Conservation (phyloP, 2,888 invertebrate genomes). For the Laothoe populi region DNA sequence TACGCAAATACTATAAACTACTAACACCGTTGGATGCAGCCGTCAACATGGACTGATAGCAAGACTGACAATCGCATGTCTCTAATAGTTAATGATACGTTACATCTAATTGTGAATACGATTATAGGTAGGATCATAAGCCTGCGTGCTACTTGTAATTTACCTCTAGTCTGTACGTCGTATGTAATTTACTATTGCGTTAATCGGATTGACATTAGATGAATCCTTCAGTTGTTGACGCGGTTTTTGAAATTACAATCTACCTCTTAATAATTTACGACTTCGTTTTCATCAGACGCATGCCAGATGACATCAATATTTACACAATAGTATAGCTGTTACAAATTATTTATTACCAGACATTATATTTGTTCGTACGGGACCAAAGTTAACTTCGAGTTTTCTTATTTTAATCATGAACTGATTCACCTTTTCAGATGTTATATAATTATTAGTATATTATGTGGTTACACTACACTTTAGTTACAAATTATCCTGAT, state of each 20-base stretch:
- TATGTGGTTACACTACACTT: slow-evolving; percentile 36
- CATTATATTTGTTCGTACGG: slow-evolving; percentile 48
- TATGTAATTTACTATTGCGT: slow-evolving; percentile 50
- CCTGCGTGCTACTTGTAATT: slow-evolving; percentile 69
- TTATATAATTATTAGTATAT: slow-evolving; percentile 33
- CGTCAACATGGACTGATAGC: slow-evolving; percentile 80
- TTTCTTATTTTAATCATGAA: slow-evolving; percentile 51
- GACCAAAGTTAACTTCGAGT: slow-evolving; percentile 66
- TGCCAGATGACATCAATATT: slow-evolving; percentile 44
- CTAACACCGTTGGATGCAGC: slow-evolving; percentile 65
- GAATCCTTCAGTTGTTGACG: slow-evolving; percentile 65
- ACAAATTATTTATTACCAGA: slow-evolving; percentile 48
- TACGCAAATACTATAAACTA: slow-evolving; percentile 83
- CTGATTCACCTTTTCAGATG: slow-evolving; percentile 49
- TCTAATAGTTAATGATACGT: slow-evolving; percentile 73
- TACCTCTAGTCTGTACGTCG: slow-evolving; percentile 63
- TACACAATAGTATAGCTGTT: slow-evolving; percentile 51
- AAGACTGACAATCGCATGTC: slow-evolving; percentile 82
- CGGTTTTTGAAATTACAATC: slow-evolving; percentile 80
- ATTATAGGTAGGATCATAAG: slow-evolving; percentile 52
- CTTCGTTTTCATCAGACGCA: slow-evolving; percentile 58
- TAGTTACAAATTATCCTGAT: slow-evolving; percentile 21
- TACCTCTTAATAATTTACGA: slow-evolving; percentile 81
- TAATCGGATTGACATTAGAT: slow-evolving; percentile 58
- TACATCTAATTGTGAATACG: slow-evolving; percentile 64